phyloP scores from a whole-genome alignment of 2,888 invertebrate species.

The Trichacis sp. region DNA sequence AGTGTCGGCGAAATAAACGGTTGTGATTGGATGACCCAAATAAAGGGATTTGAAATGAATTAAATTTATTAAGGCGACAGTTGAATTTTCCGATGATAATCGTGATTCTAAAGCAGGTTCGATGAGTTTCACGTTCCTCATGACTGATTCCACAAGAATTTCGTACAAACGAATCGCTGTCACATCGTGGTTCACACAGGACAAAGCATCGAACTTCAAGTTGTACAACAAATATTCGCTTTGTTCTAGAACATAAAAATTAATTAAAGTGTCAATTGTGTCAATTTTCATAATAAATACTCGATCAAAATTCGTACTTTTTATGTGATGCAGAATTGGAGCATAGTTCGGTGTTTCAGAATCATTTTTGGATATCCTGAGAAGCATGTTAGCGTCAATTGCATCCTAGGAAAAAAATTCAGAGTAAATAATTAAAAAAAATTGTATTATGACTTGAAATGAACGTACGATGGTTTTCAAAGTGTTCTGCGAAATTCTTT shows the following conservation, averaged over 20 bases:
- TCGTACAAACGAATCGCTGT: constrained; percentile 78
- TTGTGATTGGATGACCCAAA: constrained; percentile 82
- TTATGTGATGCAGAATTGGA: constrained; percentile 75
- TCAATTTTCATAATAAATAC: background rate
- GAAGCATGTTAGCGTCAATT: constrained; percentile 74
- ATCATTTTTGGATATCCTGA: constrained; percentile 74
- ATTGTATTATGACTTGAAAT: too few relatives aligned
- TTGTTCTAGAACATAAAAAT: constrained; percentile 52
- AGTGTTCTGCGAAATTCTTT: background rate
- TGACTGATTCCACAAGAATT: constrained; percentile 81
- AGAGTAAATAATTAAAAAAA: too few relatives aligned
- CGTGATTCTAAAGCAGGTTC: constrained; percentile 76
- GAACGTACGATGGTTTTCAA: constrained; percentile 11
- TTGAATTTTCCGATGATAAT: constrained; percentile 70
- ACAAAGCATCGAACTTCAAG: constrained; percentile 78
- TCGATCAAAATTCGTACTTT: constrained; percentile 72
- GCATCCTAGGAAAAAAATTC: constrained; percentile 71
- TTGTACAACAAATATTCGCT: constrained; percentile 73
- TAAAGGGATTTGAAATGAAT: constrained; percentile 81
- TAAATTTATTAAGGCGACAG: constrained; percentile 75
- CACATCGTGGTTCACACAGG: constrained; percentile 77
- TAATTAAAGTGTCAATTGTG: background rate
- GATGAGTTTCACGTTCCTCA: constrained; percentile 77
- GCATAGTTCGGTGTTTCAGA: constrained; percentile 70
- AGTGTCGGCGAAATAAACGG: constrained; percentile 77